A percentile compares a stretch with the other conserved stretches of the same genome.
phyloP scores from a whole-genome alignment of 2,888 invertebrate genomes.

The Orthosia incerta region DNA sequence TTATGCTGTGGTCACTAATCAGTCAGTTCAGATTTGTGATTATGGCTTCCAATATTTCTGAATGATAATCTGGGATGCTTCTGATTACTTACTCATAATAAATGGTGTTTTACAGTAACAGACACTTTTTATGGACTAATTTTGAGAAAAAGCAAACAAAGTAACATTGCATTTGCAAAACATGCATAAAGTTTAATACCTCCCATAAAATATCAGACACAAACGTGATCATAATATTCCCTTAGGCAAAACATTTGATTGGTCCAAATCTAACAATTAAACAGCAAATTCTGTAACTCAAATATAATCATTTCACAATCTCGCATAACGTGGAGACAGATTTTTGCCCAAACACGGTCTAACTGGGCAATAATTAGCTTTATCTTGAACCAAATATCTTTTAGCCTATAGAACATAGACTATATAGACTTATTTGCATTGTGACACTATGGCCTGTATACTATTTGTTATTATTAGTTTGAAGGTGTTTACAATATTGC shows the following conservation, averaged over 20 bases:
- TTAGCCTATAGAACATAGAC: slow-evolving; percentile 44
- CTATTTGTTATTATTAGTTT: slow-evolving; percentile 11
- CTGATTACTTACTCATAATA: background rate
- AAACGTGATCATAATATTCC: slow-evolving; percentile 11
- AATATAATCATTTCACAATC: slow-evolving; percentile 57
- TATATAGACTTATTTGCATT: slow-evolving; percentile 55
- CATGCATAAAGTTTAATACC: background rate
- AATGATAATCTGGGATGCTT: background rate
- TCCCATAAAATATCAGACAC: background rate
- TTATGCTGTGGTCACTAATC: slow-evolving; percentile 33
- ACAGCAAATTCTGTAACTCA: slow-evolving; percentile 32
- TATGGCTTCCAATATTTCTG: background rate
- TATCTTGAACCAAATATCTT: slow-evolving; percentile 62
- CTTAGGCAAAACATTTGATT: slow-evolving; percentile 10
- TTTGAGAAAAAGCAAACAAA: too few relatives aligned
- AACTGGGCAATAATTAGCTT: slow-evolving; percentile 65
- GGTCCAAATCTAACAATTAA: slow-evolving; percentile 40
- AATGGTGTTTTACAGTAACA: background rate
- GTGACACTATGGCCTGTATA: slow-evolving; percentile 45
- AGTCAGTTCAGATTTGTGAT: background rate
- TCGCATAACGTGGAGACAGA: slow-evolving; percentile 39
- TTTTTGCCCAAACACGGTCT: slow-evolving; percentile 61
- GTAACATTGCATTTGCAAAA: background rate
- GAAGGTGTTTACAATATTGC: background rate
- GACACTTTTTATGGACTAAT: background rate